Base-by-base conservation (phyloP, 2,797 vertebrate species). In the Sylvia borin region DNA sequence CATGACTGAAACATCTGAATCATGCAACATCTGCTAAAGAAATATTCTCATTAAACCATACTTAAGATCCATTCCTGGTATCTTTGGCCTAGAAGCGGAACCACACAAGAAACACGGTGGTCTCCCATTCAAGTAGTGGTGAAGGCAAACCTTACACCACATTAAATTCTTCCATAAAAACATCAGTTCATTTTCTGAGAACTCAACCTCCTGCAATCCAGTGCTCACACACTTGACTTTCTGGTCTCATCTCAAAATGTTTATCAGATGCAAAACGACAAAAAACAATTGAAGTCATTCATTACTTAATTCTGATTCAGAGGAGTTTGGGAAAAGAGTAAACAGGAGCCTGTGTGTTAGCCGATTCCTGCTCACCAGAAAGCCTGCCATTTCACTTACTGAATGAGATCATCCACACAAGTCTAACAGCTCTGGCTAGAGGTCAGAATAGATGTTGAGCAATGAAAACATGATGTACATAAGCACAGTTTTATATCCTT, bases 1-100 rank as follows among this genome's bases (percentile, higher is more conserved):
- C 61, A 91, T 47, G 47, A 85, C 53, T 65, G 62, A 91, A 92
- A 53, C 36, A 92, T 89, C n/a, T 73, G 72, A 92, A 85, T 67
- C 42, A 61, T 2, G 9, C 38, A 90, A 85, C 27, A 90, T 88
- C 79, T 92, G 57, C 51, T 78, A 88, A 57, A 91, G 36, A 90
- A 91, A 90, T 75, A 76, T 21, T 94, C 72, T 75, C 42, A 72
- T 48, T 74, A 89, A 90, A 64, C 27, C 7, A 2, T 42, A 77
- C 34, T 89, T 62, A 70, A 67, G 53, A 50, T 70, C 68, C n/a
- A 20, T 43, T 68, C 71, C 64, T 64, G 32, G 24, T 71, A 25
- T 73, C 67, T 85, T 42, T n/a, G 62, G 71, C 58, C 76, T 77
- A 76, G 42, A 57, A 79, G 38, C 18, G 5, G 32, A 88, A 81